These are phyloP conservation scores for Laspeyria flexula DNA, from an alignment of 2,888 invertebrate species.

Conservation along the genomic window DNA sequence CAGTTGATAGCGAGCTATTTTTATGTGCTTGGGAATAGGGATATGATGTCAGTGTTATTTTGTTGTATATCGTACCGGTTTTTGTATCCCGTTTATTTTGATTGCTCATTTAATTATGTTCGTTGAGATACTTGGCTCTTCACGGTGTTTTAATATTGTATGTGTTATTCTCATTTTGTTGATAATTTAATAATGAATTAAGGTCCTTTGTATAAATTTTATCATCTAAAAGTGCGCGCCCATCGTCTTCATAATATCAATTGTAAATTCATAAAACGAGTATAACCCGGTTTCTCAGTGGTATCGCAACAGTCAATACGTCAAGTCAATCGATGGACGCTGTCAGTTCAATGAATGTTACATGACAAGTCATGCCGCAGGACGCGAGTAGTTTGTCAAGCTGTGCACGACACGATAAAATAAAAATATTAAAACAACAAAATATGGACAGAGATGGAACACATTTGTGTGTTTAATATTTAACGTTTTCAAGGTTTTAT, in stretches of 20 bases:
- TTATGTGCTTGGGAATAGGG: slow-evolving; percentile 70
- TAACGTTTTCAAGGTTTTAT: no score
- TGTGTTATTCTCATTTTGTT: slow-evolving; percentile 10
- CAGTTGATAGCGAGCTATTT: slow-evolving; percentile 63
- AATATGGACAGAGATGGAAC: background rate
- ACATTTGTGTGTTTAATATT: no score
- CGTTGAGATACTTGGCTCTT: slow-evolving; percentile 14
- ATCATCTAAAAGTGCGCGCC: no score
- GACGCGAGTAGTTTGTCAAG: slow-evolving; percentile 39
- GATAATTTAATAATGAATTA: no score
- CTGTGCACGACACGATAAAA: background rate
- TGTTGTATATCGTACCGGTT: slow-evolving; percentile 44
- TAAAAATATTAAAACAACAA: slow-evolving; percentile 5
- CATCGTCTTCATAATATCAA: background rate
- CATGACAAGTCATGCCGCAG: slow-evolving; percentile 33
- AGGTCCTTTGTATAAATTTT: no score
- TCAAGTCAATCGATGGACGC: slow-evolving; percentile 23
- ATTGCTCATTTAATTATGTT: slow-evolving; percentile 50
- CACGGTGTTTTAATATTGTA: slow-evolving; percentile 1
- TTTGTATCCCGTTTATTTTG: slow-evolving; percentile 62
- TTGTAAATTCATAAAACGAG: slow-evolving; percentile 11
- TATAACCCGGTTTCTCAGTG: slow-evolving; percentile 13
- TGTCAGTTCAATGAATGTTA: slow-evolving; percentile 40
- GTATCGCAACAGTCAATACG: slow-evolving; percentile 25
- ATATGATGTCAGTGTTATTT: slow-evolving; percentile 69